phyloP scores from a whole-genome alignment of 2,113 vertebrate species.

The Halichoerus grypus region DNA sequence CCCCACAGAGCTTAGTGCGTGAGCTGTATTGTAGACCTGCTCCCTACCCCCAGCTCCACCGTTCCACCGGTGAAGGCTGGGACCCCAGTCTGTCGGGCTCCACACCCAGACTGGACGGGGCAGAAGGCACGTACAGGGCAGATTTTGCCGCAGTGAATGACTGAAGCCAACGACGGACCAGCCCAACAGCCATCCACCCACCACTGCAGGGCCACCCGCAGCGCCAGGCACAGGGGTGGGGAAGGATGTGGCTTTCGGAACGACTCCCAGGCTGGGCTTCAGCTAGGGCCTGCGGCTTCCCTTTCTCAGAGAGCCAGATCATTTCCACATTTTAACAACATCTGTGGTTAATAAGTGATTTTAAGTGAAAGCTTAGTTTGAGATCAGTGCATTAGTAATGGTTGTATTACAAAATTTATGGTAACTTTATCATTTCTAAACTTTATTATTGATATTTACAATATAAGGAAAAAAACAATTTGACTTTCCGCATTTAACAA shows the following conservation, averaged over 20 bases:
- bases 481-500: not conserved
- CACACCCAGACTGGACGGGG: no score
- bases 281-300: fast-evolving
- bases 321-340: not conserved
- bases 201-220: fast-evolving
- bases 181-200: fast-evolving
- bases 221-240: fast-evolving
- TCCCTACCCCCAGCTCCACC: fast-evolving
- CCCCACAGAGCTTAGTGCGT: no score
- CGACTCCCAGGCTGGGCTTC: not conserved
- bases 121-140: no score
- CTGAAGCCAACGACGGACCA: not conserved
- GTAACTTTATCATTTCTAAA: not conserved
- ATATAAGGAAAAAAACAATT: not conserved
- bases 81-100: not conserved
- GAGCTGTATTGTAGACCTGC: no score
- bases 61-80: not conserved
- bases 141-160: no score
- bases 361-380: not conserved
- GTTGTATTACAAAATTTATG: not conserved
- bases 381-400: not conserved
- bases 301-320: not conserved
- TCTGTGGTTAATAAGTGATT: not conserved
- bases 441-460: not conserved
- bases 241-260: fast-evolving